phyloP scores from a whole-genome alignment of 2,797 vertebrate species.

The Lepidocolaptes lacrymiger region DNA sequence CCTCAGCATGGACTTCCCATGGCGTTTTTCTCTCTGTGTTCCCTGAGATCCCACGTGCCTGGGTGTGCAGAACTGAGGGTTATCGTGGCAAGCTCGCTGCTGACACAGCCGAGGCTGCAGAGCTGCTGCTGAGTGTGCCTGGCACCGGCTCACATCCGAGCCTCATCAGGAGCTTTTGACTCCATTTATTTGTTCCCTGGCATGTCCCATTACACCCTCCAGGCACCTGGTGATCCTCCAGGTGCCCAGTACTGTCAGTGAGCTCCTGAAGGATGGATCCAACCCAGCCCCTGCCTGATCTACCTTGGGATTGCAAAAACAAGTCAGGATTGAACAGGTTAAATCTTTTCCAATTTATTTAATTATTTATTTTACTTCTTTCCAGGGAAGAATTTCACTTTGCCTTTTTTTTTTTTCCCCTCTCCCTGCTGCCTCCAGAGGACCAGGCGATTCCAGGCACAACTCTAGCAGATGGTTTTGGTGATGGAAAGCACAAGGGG shows the following conservation, averaged over 20 bases:
- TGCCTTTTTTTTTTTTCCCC: fast-evolving
- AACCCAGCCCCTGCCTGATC: not conserved
- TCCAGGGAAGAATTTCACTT: not conserved
- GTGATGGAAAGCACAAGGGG: conserved; percentile 23
- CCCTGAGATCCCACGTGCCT: fast-evolving
- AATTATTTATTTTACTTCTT: not conserved
- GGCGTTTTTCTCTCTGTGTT: not conserved
- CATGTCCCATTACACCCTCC: fast-evolving
- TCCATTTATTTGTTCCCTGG: not conserved
- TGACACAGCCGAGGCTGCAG: not conserved
- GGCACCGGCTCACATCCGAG: not conserved
- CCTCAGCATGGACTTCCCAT: fast-evolving
- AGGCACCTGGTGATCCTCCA: not conserved
- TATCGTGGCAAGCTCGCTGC: not conserved
- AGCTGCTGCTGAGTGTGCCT: not conserved
- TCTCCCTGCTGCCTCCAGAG: conserved; percentile 47
- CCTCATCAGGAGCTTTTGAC: not conserved
- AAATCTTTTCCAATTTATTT: not conserved
- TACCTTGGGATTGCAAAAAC: not conserved
- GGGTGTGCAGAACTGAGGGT: not conserved
- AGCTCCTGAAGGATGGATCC: not conserved
- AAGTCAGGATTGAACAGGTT: not conserved
- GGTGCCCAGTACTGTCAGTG: fast-evolving
- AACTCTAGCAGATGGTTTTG: conserved; percentile 65
- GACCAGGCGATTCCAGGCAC: conserved; percentile 38